These are phyloP conservation scores for Parasteatoda lunata DNA, from an alignment of 2,888 invertebrate genomes.

Conservation along the genomic window DNA sequence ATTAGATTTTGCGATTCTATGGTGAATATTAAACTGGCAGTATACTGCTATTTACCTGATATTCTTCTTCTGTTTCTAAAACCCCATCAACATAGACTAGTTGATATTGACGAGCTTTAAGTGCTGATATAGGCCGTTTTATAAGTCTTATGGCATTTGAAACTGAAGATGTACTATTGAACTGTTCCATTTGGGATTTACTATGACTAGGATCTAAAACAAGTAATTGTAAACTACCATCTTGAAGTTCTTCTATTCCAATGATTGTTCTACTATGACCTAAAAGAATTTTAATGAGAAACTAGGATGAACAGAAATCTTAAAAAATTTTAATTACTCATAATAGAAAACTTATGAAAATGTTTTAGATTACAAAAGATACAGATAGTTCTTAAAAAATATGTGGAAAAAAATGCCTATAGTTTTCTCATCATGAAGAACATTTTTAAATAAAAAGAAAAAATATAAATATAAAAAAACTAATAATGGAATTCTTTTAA, in stretches of 20 bases:
- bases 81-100: slow-evolving; percentile 86
- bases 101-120: slow-evolving; percentile 90
- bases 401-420: too few species aligned
- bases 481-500: too few species aligned
- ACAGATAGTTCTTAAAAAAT: too few species aligned
- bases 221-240: slow-evolving; percentile 80
- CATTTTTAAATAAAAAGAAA: too few species aligned
- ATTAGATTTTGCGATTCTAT: too few species aligned
- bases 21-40: too few species aligned
- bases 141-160: slow-evolving; percentile 80
- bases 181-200: slow-evolving; percentile 84
- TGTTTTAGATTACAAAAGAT: too few species aligned
- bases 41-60: slow-evolving; percentile 69
- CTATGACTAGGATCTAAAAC: slow-evolving; percentile 91
- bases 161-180: slow-evolving; percentile 79
- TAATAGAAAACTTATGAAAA: too few species aligned
- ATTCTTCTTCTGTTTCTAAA: slow-evolving; percentile 82
- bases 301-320: neutral
- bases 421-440: too few species aligned
- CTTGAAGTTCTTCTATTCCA: slow-evolving; percentile 86
- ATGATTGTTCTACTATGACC: slow-evolving; percentile 93
- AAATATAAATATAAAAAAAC: too few species aligned
- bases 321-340: too few species aligned
- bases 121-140: slow-evolving; percentile 83
- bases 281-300: slow-evolving; percentile 73